Evolutionary conservation across 2,113 vertebrate species (phyloP).

Genomic region (Cyrtonyx montezumae): DNA sequence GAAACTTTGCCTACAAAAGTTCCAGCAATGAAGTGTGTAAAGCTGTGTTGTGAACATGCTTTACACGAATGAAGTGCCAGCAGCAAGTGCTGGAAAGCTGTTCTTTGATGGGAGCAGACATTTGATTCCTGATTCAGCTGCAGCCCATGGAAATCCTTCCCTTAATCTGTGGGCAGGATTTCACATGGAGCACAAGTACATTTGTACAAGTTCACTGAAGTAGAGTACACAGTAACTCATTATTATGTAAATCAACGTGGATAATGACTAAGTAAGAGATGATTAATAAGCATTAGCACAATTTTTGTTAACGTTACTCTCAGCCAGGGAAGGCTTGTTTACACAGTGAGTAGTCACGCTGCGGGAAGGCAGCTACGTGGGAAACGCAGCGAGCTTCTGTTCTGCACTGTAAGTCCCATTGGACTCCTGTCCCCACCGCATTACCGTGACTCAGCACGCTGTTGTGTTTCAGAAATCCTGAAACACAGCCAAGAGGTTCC

Average conservation of each 20-base stretch:
- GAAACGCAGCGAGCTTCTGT: not conserved
- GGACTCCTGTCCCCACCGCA: not conserved
- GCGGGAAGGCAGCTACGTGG: conserved; percentile 6
- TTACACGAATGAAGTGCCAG: not conserved
- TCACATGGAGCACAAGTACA: not conserved
- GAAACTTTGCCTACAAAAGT: not conserved
- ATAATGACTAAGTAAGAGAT: not conserved
- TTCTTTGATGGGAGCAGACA: not conserved
- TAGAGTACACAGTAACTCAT: not conserved
- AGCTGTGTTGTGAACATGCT: not conserved
- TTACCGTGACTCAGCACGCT: not conserved
- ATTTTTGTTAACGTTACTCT: conserved; percentile 7
- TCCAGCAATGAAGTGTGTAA: not conserved
- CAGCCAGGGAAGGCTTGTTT: conserved; percentile 70
- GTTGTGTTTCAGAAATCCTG: not conserved
- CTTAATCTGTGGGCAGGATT: not conserved
- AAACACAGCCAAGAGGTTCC: not conserved
- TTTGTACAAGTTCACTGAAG: not conserved
- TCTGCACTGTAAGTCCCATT: not conserved
- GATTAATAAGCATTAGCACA: not conserved
- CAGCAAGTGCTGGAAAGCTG: not conserved
- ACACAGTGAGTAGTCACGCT: conserved; percentile 65
- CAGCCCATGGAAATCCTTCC: not conserved
- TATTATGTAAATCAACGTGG: not conserved
- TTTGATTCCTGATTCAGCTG: not conserved